These are phyloP conservation scores for Semotilus atromaculatus DNA, from an alignment of 2,797 vertebrate genomes.

Conservation along the genomic window DNA sequence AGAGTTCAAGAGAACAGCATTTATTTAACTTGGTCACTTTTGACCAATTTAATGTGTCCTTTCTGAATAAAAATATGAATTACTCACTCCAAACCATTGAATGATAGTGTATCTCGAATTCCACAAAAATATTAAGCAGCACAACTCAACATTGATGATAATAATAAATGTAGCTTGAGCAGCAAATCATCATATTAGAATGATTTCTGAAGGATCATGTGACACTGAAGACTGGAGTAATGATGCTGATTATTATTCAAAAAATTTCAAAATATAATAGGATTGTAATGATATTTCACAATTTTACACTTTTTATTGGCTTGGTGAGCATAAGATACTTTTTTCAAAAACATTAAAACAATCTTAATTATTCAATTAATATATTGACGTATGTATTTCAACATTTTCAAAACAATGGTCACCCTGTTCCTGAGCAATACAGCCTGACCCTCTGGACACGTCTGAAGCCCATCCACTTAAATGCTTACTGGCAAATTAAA, in stretches of 20 bases:
- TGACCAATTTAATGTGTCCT: neutral
- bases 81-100: neutral
- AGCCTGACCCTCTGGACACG: neutral
- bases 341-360: no score
- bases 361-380: no score
- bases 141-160: neutral
- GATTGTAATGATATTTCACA: neutral
- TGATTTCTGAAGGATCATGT: neutral
- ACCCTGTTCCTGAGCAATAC: neutral
- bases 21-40: neutral
- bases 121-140: neutral
- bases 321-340: neutral
- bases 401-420: neutral
- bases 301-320: neutral
- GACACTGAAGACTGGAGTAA: neutral
- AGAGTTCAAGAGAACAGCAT: neutral
- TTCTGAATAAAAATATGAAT: neutral
- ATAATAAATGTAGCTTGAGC: neutral
- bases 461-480: conserved; percentile 58
- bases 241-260: neutral
- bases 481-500: conserved; percentile 65
- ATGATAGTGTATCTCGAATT: neutral
- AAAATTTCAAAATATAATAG: no score
- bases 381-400: neutral
- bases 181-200: neutral